These are phyloP conservation scores for Steinernema feltiae DNA, from an alignment of 1,140 invertebrate genomes.

Conservation along the genomic window DNA sequence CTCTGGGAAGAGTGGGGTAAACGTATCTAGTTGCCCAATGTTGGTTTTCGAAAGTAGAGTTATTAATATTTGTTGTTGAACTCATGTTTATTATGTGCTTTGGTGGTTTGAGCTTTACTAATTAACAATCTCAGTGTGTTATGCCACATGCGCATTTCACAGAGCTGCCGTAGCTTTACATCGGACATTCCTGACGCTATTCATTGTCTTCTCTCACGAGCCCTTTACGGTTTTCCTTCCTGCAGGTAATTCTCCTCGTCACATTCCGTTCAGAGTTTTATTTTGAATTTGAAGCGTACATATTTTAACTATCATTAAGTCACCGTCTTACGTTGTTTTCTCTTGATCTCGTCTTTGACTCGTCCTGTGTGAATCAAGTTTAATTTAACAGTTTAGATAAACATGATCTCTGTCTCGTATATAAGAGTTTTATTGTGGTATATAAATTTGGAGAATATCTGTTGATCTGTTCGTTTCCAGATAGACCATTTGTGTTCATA, in stretches of 20 bases:
- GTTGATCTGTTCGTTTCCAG: too few species aligned
- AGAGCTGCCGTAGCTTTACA: not conserved
- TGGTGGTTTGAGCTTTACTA: not conserved
- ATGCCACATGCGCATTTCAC: not conserved
- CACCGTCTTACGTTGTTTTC: not conserved
- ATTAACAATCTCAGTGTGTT: not conserved
- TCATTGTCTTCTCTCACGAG: not conserved
- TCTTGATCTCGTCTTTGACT: too few species aligned
- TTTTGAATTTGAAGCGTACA: not conserved
- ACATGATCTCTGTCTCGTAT: too few species aligned
- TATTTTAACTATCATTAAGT: not conserved
- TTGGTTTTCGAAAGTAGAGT: too few species aligned
- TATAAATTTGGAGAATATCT: too few species aligned
- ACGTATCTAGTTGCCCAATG: not conserved
- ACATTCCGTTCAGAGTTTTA: conserved; percentile 6
- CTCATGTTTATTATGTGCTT: not conserved
- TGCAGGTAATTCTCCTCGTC: not conserved
- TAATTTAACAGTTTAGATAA: too few species aligned
- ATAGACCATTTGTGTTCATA: too few species aligned
- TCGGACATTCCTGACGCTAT: not conserved
- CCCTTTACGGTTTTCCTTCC: not conserved
- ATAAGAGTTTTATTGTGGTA: too few species aligned
- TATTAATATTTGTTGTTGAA: too few species aligned
- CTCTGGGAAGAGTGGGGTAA: not conserved
- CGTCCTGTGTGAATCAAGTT: too few species aligned